Evolutionary conservation across 2,888 invertebrate species (phyloP).

Genomic region (Smittia sp.): DNA sequence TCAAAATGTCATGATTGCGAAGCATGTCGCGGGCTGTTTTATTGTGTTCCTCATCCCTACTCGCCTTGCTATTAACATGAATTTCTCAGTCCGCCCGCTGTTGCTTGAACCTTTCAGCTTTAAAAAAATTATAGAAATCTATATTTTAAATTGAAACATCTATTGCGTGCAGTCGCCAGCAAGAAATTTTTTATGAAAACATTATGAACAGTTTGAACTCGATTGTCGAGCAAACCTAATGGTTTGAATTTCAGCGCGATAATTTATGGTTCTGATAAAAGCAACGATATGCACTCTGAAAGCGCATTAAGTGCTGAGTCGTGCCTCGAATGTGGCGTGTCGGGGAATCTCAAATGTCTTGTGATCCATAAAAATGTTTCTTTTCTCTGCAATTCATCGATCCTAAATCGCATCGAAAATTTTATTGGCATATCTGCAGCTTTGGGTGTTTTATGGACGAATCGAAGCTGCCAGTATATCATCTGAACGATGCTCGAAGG

Average conservation of each 20-base stretch:
- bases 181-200: neutral
- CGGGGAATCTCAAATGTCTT: neutral
- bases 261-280: neutral
- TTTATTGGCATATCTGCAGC: conserved; percentile 4
- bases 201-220: conserved; percentile 8
- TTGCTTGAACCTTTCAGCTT: neutral
- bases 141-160: neutral
- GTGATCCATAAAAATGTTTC: conserved; percentile 31
- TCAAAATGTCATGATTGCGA: neutral
- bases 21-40: neutral
- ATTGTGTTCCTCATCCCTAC: neutral
- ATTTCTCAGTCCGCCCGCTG: neutral
- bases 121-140: neutral
- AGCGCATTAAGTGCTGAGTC: neutral
- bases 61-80: neutral
- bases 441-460: neutral
- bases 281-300: neutral
- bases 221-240: neutral
- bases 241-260: neutral
- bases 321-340: conserved; percentile 1
- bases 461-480: neutral
- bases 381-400: neutral
- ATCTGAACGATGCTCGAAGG: neutral
- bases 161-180: neutral
- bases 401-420: neutral